A percentile compares a stretch with the other conserved stretches of the same genome.
phyloP scores from a whole-genome alignment of 2,797 vertebrate genomes.

The Ctenosaura bakeri region DNA sequence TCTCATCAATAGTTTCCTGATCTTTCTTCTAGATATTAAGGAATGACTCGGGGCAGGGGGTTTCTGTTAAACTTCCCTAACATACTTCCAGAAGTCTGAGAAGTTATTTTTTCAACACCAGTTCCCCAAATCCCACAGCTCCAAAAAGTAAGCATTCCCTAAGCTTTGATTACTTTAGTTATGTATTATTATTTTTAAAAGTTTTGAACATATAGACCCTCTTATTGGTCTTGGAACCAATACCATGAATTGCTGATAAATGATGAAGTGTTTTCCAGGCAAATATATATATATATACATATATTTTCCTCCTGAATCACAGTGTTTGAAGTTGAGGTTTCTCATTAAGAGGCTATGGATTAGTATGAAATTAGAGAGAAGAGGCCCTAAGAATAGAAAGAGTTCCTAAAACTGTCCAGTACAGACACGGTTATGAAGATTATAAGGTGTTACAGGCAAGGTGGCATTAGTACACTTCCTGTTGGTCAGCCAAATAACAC shows the following conservation, averaged over 20 bases:
- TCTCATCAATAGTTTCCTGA: no score
- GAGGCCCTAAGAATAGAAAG: not conserved
- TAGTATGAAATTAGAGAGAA: slow-evolving; percentile 7
- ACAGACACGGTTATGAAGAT: slow-evolving; percentile 30
- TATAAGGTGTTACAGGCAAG: slow-evolving; percentile 28
- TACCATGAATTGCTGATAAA: not conserved
- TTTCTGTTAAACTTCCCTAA: no score
- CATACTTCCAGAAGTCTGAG: no score
- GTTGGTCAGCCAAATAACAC: not conserved
- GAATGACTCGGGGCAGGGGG: no score
- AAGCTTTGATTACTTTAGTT: no score
- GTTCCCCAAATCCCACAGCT: no score
- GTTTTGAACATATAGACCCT: no score
- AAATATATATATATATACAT: not conserved
- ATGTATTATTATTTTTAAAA: no score
- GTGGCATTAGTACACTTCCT: slow-evolving; percentile 9
- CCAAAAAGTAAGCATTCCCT: no score
- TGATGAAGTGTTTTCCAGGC: not conserved
- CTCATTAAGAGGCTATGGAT: not conserved
- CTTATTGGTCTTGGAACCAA: not conserved
- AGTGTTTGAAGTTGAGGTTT: not conserved
- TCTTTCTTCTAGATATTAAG: no score
- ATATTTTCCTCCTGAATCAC: not conserved
- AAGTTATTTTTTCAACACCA: no score
- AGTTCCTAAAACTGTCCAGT: not conserved